phyloP scores from a whole-genome alignment of 1,140 invertebrate species.

The Ceratina calcarata region DNA sequence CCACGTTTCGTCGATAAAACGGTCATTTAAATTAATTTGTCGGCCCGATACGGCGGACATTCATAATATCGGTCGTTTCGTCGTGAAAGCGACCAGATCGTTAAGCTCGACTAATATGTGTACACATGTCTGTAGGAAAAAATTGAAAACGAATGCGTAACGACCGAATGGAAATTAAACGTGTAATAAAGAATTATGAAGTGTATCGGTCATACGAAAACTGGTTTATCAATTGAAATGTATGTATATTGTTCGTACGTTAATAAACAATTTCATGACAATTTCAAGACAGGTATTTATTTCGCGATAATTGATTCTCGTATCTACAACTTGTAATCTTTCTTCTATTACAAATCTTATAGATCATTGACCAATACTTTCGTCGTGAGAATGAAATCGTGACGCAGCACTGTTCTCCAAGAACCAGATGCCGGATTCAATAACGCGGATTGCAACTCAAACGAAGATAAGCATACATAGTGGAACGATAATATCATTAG shows the following conservation, averaged over 20 bases:
- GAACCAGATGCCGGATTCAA: neutral
- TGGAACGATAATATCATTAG: constrained; percentile 23
- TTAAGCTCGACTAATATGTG: constrained; percentile 4
- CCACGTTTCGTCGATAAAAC: constrained; percentile 18
- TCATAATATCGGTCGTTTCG: neutral
- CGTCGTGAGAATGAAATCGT: too few species aligned
- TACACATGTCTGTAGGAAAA: neutral
- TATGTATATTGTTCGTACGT: too few species aligned
- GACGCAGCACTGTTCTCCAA: neutral
- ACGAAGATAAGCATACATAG: constrained; percentile 32
- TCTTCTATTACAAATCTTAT: too few species aligned
- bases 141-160: neutral
- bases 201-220: neutral
- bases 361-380: too few species aligned
- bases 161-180: neutral
- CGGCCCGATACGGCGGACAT: constrained; percentile 8
- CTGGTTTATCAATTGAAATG: too few species aligned
- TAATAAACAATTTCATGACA: too few species aligned
- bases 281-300: too few species aligned
- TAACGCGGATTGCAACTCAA: constrained; percentile 2
- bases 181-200: neutral
- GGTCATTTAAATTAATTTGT: constrained; percentile 42
- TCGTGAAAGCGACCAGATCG: neutral
- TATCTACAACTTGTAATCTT: too few species aligned
- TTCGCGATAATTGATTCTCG: too few species aligned